These are phyloP conservation scores for Atherinosoma microstoma DNA, from an alignment of 2,797 vertebrate genomes.

Conservation along the genomic window DNA sequence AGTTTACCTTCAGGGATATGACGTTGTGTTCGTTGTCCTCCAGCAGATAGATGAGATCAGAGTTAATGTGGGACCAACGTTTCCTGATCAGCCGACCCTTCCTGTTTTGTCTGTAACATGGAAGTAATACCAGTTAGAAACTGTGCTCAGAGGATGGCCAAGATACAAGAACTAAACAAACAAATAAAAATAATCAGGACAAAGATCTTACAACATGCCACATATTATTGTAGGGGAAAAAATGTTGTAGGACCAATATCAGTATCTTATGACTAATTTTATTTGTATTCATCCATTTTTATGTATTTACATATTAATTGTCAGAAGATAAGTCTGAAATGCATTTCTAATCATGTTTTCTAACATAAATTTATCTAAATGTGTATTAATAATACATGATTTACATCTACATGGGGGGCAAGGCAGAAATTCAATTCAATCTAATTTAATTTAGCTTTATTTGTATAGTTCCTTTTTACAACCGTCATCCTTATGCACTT, in stretches of 20 bases:
- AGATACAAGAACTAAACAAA: too few relatives aligned
- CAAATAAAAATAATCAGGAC: too few relatives aligned
- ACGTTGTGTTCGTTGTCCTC: slow-evolving; percentile 86
- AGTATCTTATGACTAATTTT: not conserved
- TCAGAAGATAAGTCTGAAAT: not conserved
- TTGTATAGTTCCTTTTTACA: too few relatives aligned
- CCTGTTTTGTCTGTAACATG: slow-evolving; percentile 87
- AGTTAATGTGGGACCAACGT: slow-evolving; percentile 91
- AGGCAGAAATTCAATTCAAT: too few relatives aligned
- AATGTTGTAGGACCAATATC: too few relatives aligned
- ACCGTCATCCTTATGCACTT: too few relatives aligned
- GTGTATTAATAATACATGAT: too few relatives aligned
- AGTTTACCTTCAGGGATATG: slow-evolving; percentile 88
- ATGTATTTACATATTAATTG: not conserved
- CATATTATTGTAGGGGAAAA: too few relatives aligned
- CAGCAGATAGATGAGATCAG: slow-evolving; percentile 86
- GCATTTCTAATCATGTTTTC: not conserved
- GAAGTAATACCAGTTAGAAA: not conserved
- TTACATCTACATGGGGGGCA: too few relatives aligned
- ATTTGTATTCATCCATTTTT: not conserved
- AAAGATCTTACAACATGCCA: too few relatives aligned
- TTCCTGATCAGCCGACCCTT: slow-evolving; percentile 84
- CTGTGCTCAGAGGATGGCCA: too few relatives aligned
- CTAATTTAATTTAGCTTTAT: too few relatives aligned
- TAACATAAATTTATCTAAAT: not conserved